Evolutionary conservation across 2,888 invertebrate species (phyloP).

Genomic region (Eupelmus urozonus): DNA sequence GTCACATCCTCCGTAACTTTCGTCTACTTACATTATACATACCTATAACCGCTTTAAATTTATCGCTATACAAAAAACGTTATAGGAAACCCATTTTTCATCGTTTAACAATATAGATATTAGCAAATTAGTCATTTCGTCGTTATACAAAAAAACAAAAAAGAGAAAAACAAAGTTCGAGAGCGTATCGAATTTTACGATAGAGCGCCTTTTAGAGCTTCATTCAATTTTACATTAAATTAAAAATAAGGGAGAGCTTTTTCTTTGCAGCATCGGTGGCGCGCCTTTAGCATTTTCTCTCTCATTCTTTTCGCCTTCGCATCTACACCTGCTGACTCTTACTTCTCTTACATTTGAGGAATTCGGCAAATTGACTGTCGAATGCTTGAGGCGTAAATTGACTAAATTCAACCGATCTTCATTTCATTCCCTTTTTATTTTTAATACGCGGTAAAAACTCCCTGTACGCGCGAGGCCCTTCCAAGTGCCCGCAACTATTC

Average conservation of each 20-base stretch:
- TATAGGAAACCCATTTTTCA: slow-evolving; percentile 46
- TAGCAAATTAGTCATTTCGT: slow-evolving; percentile 33
- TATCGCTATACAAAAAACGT: slow-evolving; percentile 18
- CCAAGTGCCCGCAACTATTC: slow-evolving; percentile 15
- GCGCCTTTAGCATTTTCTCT: slow-evolving; percentile 8
- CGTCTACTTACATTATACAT: background rate
- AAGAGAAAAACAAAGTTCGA: slow-evolving; percentile 15
- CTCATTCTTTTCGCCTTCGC: background rate
- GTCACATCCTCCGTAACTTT: background rate
- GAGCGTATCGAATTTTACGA: slow-evolving; percentile 33
- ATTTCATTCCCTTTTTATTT: slow-evolving; percentile 16
- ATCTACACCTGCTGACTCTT: background rate
- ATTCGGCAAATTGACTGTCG: slow-evolving; percentile 57
- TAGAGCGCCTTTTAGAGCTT: slow-evolving; percentile 8
- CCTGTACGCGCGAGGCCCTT: background rate
- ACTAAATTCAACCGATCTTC: slow-evolving; percentile 47
- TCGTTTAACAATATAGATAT: slow-evolving; percentile 32
- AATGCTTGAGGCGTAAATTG: slow-evolving; percentile 57
- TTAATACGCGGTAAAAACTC: background rate
- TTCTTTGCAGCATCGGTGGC: background rate
- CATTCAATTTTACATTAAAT: background rate
- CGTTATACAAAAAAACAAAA: background rate
- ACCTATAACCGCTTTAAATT: background rate
- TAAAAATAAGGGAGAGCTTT: slow-evolving; percentile 1
- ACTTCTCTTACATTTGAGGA: too few species aligned